Conservation (phyloP, 1,140 invertebrate genomes). For the Amyelois transitella region DNA sequence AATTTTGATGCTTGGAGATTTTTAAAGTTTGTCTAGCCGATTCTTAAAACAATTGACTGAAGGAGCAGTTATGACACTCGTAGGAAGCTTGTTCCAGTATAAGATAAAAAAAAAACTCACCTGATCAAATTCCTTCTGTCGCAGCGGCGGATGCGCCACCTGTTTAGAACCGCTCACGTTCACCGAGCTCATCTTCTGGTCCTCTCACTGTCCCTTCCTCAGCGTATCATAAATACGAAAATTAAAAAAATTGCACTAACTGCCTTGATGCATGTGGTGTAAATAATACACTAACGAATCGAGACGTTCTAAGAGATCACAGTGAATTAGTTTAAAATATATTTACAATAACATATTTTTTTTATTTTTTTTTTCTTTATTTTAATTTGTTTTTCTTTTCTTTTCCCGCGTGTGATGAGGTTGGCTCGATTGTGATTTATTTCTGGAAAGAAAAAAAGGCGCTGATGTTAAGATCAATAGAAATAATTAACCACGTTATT, state of each 20-base stretch:
- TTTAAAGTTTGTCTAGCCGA: no score
- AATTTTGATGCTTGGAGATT: no score
- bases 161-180: conserved; percentile 33
- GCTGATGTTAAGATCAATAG: background rate
- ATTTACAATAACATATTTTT: conserved; percentile 58
- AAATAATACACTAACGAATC: conserved; percentile 31
- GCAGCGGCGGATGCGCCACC: conserved; percentile 73
- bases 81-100: background rate
- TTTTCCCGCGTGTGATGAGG: background rate
- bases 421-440: conserved; percentile 8
- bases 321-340: conserved; percentile 24
- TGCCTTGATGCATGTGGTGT: conserved; percentile 24
- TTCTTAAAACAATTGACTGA: no score
- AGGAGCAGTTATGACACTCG: no score
- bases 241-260: conserved; percentile 40
- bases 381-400: conserved; percentile 2
- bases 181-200: conserved; percentile 53
- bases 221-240: conserved; percentile 19
- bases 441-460: conserved; percentile 3
- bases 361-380: conserved; percentile 4
- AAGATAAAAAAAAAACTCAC: conserved; percentile 31
- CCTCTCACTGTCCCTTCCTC: background rate
- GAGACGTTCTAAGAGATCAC: conserved; percentile 50
- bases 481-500: no score
- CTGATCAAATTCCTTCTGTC: conserved; percentile 91